Conservation (phyloP, 92 coral and sea anemone genomes). For the Nematostella vectensis region DNA sequence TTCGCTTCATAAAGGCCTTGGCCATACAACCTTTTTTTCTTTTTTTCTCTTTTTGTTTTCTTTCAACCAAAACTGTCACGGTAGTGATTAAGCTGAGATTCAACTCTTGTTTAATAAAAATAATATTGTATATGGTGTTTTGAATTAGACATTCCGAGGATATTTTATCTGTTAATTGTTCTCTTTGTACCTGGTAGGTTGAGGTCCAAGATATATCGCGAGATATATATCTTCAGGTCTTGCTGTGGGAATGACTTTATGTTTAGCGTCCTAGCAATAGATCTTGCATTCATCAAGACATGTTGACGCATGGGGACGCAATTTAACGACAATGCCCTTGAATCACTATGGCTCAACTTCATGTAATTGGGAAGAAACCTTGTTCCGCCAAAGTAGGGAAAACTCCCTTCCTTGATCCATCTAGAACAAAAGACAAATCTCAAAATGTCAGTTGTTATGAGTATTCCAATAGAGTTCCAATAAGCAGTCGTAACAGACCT, state of each 20-base stretch:
- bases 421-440: conserved; percentile 41
- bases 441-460: too few relatives aligned
- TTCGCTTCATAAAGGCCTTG: too few relatives aligned
- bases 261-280: conserved; percentile 8
- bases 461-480: too few relatives aligned
- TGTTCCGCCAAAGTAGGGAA: conserved; percentile 59
- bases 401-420: conserved; percentile 76
- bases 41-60: too few relatives aligned
- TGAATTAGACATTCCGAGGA: too few relatives aligned
- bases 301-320: conserved; percentile 12
- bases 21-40: too few relatives aligned
- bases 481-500: too few relatives aligned
- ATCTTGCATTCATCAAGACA: conserved; percentile 2
- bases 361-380: conserved; percentile 73
- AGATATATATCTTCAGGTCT: conserved; percentile 42
- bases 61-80: too few relatives aligned
- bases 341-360: conserved; percentile 61
- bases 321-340: neutral
- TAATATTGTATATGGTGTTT: too few relatives aligned
- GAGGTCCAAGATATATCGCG: conserved; percentile 78
- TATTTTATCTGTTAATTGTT: too few relatives aligned
- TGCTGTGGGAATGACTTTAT: conserved; percentile 48
- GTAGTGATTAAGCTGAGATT: too few relatives aligned
- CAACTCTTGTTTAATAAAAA: too few relatives aligned
- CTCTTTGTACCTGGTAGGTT: conserved; percentile 85